A percentile compares a stretch with the other conserved stretches of the same genome.
phyloP scores from a whole-genome alignment of 1,140 invertebrate species.

The Temnothorax longispinosus region DNA sequence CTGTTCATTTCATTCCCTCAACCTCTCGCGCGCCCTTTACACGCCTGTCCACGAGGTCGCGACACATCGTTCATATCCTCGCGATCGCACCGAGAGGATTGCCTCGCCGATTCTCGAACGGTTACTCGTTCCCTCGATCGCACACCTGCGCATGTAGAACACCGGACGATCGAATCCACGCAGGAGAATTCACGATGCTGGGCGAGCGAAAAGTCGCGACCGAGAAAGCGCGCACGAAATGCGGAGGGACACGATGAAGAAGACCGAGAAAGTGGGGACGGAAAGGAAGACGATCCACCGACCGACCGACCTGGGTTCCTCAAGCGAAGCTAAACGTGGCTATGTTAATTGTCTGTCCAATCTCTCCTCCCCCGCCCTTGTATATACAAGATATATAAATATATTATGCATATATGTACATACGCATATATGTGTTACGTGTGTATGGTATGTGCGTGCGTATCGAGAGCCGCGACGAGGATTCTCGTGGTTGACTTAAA shows the following conservation, averaged over 20 bases:
- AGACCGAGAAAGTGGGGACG: slow-evolving; percentile 29
- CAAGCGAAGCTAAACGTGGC: slow-evolving; percentile 73
- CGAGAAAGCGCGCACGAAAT: slow-evolving; percentile 38
- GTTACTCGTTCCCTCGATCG: slow-evolving; percentile 12
- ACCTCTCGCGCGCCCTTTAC: background rate
- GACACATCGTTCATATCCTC: background rate
- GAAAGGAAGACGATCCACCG: slow-evolving; percentile 65
- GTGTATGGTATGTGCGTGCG: slow-evolving; percentile 14
- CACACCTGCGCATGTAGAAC: slow-evolving; percentile 2
- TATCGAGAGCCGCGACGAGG: slow-evolving; percentile 51
- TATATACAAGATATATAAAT: slow-evolving; percentile 75
- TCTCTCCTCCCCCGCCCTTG: slow-evolving; percentile 60
- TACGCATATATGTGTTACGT: slow-evolving; percentile 37
- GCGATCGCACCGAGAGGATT: slow-evolving; percentile 18
- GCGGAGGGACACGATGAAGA: slow-evolving; percentile 23
- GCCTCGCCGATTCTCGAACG: background rate
- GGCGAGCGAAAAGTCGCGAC: slow-evolving; percentile 19
- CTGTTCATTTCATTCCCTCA: slow-evolving; percentile 27
- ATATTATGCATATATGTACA: slow-evolving; percentile 66
- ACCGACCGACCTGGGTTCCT: slow-evolving; percentile 70
- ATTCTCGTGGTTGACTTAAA: slow-evolving; percentile 41
- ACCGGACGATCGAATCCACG: slow-evolving; percentile 10
- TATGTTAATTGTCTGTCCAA: slow-evolving; percentile 77
- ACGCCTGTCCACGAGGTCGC: slow-evolving; percentile 13
- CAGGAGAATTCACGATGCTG: slow-evolving; percentile 32